Base-by-base conservation (phyloP, 1,140 invertebrate genomes). In the Armadillidium nasatum region DNA sequence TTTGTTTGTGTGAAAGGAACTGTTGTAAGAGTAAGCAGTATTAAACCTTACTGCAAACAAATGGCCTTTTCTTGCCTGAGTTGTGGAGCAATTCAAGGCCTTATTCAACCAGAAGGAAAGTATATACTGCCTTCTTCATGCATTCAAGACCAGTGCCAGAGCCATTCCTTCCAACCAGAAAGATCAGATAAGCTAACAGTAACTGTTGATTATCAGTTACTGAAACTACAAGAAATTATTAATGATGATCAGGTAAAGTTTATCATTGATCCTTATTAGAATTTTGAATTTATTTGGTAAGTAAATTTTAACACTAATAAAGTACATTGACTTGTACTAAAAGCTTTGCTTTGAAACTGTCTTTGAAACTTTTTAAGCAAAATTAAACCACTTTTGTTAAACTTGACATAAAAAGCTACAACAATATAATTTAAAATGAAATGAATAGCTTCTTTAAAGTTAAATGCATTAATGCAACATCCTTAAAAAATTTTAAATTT, bases 1-100 rank as follows among this genome's bases (percentile, higher is more conserved):
- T 88, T 95, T 80, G 88, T 96, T 0, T 89, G 90, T 21, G 88
- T 96, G 2, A 90, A 90, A 83, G 95, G 95, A 0, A 94, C 92
- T 76, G 92, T 97, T 0, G 92, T 94, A 72, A 87, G 93, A 83
- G 91, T 94, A 10, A 89, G 92, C 19, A 90, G 90, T 83, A 87
- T 91, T 6, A 91, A 90, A 78, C 88, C 93, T 19, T 85, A 91
- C 43, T 91, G 91, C 82, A 89, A 89, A 15, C 90, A 90, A 83
- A 88, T 96, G 85, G 90, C 91, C n/a, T 96, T 96, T 86, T 85
- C 84, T 44, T 92, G 91, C 82, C 85, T 86, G n/a, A 87, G 85
- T 54, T 98, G 95, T 86, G 84, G 87, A 10, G 85, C 85, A 22
- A 84, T 87, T 43, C 88, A 91, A 83, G 85, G 88, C 79, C 83